These are phyloP conservation scores for Heterodera schachtii DNA, from an alignment of 1,140 invertebrate species.

Conservation along the genomic window DNA sequence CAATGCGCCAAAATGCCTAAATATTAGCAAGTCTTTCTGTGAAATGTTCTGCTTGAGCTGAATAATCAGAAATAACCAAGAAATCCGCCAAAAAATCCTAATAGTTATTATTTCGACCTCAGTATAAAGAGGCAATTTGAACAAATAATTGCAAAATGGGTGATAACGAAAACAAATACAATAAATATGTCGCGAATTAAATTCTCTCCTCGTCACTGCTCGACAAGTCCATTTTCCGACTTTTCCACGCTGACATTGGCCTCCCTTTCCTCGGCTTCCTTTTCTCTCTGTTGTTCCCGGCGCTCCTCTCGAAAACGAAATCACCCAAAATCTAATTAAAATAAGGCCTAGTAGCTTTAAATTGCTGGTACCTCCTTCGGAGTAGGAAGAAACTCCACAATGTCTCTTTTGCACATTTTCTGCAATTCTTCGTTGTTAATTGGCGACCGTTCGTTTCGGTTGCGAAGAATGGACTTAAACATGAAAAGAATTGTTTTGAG, in stretches of 20 bases:
- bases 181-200: too few relatives aligned
- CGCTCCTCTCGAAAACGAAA: neutral
- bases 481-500: neutral
- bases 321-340: conserved; percentile 23
- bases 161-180: neutral
- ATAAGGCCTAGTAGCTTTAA: neutral
- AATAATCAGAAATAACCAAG: too few relatives aligned
- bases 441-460: conserved; percentile 41
- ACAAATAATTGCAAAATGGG: neutral
- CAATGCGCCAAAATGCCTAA: neutral
- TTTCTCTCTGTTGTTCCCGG: neutral
- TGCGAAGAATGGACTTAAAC: conserved; percentile 42
- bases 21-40: too few relatives aligned
- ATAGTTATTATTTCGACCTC: too few relatives aligned
- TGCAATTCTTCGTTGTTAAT: conserved; percentile 35
- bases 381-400: conserved; percentile 31
- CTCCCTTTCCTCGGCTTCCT: conserved; percentile 19
- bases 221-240: conserved; percentile 6
- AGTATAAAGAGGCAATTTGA: too few relatives aligned
- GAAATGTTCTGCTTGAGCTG: too few relatives aligned
- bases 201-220: neutral
- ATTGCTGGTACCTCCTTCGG: conserved; percentile 23
- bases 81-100: neutral
- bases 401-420: conserved; percentile 42
- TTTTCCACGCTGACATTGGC: conserved; percentile 30